These are phyloP conservation scores for Acropora yongei DNA, from an alignment of 64 coral and sea anemone species.

Conservation along the genomic window DNA sequence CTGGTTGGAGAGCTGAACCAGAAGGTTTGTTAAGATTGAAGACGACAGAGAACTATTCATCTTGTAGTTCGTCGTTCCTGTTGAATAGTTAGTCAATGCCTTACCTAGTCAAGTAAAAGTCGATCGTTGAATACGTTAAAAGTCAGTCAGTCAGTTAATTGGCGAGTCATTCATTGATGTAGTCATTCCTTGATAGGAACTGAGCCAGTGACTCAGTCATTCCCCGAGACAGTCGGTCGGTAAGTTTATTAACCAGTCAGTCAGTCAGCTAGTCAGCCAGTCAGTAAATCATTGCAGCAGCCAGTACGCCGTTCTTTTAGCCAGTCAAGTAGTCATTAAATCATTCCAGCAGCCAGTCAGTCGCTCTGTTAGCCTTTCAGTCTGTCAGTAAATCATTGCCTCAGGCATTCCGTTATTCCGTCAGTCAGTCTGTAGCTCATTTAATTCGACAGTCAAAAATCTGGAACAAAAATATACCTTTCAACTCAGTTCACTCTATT, in stretches of 20 bases:
- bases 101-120: neutral
- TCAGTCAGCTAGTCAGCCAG: neutral
- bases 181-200: too few species aligned
- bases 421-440: too few species aligned
- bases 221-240: neutral
- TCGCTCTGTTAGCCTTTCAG: neutral
- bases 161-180: neutral
- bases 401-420: too few species aligned
- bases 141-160: neutral
- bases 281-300: neutral
- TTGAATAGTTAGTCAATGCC: too few species aligned
- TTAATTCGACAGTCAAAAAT: too few species aligned
- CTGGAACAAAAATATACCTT: too few species aligned
- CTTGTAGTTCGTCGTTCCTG: neutral
- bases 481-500: too few species aligned
- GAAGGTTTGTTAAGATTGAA: neutral
- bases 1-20: slow-evolving; percentile 33
- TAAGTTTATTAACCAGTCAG: neutral
- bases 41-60: too few species aligned
- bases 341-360: neutral
- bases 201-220: too few species aligned
- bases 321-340: neutral
- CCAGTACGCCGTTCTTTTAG: too few species aligned
- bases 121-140: neutral
- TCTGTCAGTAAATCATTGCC: neutral